These are phyloP conservation scores for Gnathonemus longibarbis DNA, from an alignment of 2,113 vertebrate species.

Conservation along the genomic window DNA sequence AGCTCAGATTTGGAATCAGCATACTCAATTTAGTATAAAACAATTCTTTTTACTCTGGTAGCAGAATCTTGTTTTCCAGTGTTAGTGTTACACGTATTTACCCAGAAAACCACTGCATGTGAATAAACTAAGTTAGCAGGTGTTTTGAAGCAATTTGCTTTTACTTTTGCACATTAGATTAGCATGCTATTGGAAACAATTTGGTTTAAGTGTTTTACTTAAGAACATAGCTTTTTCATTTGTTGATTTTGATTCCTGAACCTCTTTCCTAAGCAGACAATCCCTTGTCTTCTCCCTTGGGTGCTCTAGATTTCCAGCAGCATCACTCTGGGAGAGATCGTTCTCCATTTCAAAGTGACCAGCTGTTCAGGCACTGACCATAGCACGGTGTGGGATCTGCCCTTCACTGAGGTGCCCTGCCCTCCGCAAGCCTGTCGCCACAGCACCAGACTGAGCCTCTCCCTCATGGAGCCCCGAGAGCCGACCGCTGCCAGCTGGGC, in stretches of 20 bases:
- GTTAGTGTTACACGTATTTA: not conserved
- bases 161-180: not conserved
- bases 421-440: not conserved
- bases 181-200: not conserved
- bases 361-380: not conserved
- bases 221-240: not conserved
- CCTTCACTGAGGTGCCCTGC: not conserved
- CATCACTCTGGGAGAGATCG: not conserved
- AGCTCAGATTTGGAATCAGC: too few species aligned
- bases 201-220: not conserved
- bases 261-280: not conserved
- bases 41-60: too few species aligned
- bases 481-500: constrained; percentile 52
- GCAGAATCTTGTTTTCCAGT: too few species aligned
- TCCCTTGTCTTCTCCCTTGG: not conserved
- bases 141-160: not conserved
- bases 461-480: constrained; percentile 49
- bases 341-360: not conserved
- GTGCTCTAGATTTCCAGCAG: not conserved
- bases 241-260: not conserved
- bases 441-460: constrained; percentile 56
- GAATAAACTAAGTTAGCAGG: not conserved
- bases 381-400: not conserved
- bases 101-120: not conserved
- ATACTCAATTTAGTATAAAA: too few species aligned